Evolutionary conservation across 53 echinoderm and acorn worm genomes (phyloP).

Genomic region (Apostichopus leukothele): DNA sequence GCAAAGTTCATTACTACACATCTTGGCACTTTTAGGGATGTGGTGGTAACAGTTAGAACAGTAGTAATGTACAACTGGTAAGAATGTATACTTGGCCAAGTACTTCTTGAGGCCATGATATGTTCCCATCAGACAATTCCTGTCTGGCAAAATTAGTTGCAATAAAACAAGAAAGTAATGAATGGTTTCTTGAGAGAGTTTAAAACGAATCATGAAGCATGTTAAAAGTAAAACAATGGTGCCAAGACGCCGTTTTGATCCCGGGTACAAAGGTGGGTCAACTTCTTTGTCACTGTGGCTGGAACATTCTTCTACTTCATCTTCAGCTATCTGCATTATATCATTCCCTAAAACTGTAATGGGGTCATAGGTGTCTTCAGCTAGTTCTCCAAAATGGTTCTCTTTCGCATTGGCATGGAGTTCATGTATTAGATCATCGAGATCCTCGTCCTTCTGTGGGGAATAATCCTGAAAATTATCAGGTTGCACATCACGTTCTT

Average conservation of each 20-base stretch:
- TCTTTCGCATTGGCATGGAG: constrained; percentile 23
- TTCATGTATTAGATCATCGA: constrained; percentile 42
- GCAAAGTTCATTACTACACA: constrained; percentile 46
- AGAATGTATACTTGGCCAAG: constrained; percentile 38
- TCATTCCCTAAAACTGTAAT: constrained; percentile 9
- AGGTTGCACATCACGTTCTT: no score
- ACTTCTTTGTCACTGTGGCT: neutral
- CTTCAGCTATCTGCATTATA: neutral
- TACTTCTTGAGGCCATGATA: constrained; percentile 50
- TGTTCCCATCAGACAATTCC: constrained; percentile 16
- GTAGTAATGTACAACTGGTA: constrained; percentile 47
- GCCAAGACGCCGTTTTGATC: constrained; percentile 42
- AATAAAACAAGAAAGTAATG: constrained; percentile 44
- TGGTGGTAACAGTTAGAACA: constrained; percentile 45
- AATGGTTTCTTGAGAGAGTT: constrained; percentile 57
- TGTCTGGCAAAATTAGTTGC: constrained; percentile 47
- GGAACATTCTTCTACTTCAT: constrained; percentile 15
- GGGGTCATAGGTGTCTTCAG: constrained; percentile 37
- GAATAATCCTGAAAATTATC: no score
- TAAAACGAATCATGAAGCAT: constrained; percentile 54
- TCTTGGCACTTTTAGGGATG: constrained; percentile 28
- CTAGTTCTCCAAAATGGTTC: constrained; percentile 30
- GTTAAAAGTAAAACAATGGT: constrained; percentile 38
- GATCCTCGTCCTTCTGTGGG: constrained; percentile 1
- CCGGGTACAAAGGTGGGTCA: constrained; percentile 21